These are phyloP conservation scores for Rissa tridactyla DNA, from an alignment of 2,113 vertebrate species.

Conservation along the genomic window DNA sequence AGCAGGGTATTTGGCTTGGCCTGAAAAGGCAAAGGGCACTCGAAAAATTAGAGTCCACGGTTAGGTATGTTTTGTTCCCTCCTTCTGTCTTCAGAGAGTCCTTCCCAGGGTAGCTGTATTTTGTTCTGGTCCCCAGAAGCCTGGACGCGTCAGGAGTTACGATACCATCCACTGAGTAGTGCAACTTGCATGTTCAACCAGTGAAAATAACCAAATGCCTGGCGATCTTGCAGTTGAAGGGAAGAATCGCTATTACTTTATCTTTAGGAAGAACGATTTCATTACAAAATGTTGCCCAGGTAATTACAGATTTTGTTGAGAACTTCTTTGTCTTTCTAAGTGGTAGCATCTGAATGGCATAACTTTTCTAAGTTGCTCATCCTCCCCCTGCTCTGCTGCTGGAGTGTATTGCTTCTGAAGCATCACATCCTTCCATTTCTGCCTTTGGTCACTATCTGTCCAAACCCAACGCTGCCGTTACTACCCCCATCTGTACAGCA, in stretches of 20 bases:
- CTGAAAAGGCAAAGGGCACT: background rate
- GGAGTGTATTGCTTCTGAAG: background rate
- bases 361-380: background rate
- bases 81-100: background rate
- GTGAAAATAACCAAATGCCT: background rate
- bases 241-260: background rate
- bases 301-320: background rate
- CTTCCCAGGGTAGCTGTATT: background rate
- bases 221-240: background rate
- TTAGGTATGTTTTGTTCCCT: background rate
- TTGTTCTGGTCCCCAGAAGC: background rate
- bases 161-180: background rate
- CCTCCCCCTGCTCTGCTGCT: background rate
- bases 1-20: background rate
- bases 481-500: background rate
- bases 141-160: background rate
- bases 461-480: background rate
- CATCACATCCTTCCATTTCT: background rate
- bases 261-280: background rate
- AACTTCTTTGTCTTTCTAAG: background rate
- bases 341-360: background rate
- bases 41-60: background rate
- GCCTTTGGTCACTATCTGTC: background rate
- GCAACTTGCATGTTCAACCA: background rate
- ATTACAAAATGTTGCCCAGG: background rate